A percentile compares a stretch with the other conserved stretches of the same genome.
phyloP scores from a whole-genome alignment of 2,888 invertebrate species.

The Callyntrura guangdongensis region DNA sequence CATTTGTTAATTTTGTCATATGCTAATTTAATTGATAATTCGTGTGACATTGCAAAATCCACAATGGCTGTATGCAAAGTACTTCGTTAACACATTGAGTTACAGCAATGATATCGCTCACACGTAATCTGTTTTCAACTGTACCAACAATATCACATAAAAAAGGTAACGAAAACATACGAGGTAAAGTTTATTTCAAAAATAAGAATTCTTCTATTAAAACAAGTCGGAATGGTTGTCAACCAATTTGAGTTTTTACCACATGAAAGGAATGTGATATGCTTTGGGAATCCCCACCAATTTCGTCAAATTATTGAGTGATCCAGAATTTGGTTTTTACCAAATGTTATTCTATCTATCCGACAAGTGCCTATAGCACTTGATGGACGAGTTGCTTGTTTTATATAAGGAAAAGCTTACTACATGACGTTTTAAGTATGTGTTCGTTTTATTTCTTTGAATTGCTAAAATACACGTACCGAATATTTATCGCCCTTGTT shows the following conservation, averaged over 20 bases:
- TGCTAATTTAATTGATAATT: slow-evolving; percentile 81
- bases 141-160: not conserved
- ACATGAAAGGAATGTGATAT: not conserved
- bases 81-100: not conserved
- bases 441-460: not conserved
- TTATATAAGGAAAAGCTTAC: not conserved
- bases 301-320: slow-evolving; percentile 41
- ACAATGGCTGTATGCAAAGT: not conserved
- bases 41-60: slow-evolving; percentile 68
- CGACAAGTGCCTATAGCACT: not conserved
- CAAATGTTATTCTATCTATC: not conserved
- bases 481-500: not conserved
- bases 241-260: not conserved
- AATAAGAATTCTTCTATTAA: not conserved
- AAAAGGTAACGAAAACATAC: not conserved
- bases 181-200: not conserved
- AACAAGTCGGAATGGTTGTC: not conserved
- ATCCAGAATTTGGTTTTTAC: slow-evolving; percentile 29
- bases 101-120: not conserved
- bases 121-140: too few relatives aligned
- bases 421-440: not conserved
- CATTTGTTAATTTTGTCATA: slow-evolving; percentile 80
- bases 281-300: slow-evolving; percentile 63
- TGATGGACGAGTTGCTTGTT: not conserved
- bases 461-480: not conserved